Conservation (phyloP, 2,113 vertebrate genomes). For the Centropristis striata region DNA sequence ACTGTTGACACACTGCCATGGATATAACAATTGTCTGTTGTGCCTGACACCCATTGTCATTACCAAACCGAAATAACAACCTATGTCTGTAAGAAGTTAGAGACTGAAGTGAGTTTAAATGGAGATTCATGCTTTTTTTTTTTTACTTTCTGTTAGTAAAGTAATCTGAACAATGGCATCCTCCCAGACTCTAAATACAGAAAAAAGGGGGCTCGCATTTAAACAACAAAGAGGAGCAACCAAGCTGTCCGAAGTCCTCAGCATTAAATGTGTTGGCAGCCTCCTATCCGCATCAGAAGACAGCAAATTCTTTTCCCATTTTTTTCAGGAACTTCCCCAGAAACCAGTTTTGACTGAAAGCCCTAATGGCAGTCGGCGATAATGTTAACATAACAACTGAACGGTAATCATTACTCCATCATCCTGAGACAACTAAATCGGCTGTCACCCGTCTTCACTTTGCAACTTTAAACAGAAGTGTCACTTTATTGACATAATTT, state of each 20-base stretch:
- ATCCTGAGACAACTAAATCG: slow-evolving; percentile 54
- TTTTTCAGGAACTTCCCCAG: slow-evolving; percentile 2
- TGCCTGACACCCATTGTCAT: too few relatives aligned
- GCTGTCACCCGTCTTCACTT: slow-evolving; percentile 57
- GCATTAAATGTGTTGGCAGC: background rate
- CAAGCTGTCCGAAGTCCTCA: background rate
- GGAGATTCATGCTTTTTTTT: background rate
- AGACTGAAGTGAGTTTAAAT: background rate
- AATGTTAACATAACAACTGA: slow-evolving; percentile 69
- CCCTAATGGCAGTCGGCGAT: slow-evolving; percentile 46
- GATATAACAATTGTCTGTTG: too few relatives aligned
- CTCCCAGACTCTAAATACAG: background rate
- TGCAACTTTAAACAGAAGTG: slow-evolving; percentile 70
- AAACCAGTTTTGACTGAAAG: slow-evolving; percentile 53
- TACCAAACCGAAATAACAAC: too few relatives aligned
- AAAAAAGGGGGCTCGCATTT: background rate
- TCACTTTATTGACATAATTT: slow-evolving; percentile 78
- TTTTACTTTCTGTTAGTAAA: background rate
- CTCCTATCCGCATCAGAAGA: background rate
- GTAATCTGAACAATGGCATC: background rate
- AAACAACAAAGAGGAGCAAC: background rate
- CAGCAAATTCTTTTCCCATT: background rate
- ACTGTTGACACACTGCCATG: too few relatives aligned
- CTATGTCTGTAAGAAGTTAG: too few relatives aligned
- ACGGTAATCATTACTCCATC: slow-evolving; percentile 66